Evolutionary conservation across 2,888 invertebrate genomes (phyloP), one percentile per base, ranked within the genome.

Genomic region (Andrena haemorrhoa): DNA sequence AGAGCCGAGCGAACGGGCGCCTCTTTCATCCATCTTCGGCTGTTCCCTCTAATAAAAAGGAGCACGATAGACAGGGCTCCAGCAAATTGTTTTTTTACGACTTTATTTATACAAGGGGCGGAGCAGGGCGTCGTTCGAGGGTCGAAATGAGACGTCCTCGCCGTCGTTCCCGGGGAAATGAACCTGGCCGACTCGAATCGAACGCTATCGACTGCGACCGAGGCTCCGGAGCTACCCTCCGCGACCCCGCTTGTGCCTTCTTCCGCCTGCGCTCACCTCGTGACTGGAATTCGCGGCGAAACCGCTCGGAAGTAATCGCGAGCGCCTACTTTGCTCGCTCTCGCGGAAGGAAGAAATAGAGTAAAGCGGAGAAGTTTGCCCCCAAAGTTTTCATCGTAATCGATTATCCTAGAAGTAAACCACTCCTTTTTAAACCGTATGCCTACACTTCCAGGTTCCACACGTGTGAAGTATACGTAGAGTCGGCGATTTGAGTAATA

Each of bases 1-100:
- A n/a, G 16, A 47, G 72, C 31, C 49, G 75, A 51, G 56, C 33
- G 51, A 33, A 16, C 20, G 16, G 16, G 31, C 12, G 20, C 58
- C 33, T 35, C 58, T 33, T 41, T 41, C 63, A 33, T 64, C 56
- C 53, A 29, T 61, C 26, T 49, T 64, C 71, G n/a, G 47, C 20
- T n/a, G 26, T 53, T 56, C 49, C 73, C 60, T 71, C 69, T 74
- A 73, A 80, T 78, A 83, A 83, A 83, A 63, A 71, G n/a, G 29
- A 41, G 51, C 26, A 56, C 64, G 68, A 53, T 49, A 69, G 64
- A 75, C 68, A 63, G 53, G 56, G 66, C 26, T 20, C 70, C 41
- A 10, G 77, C 75, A 79, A 80, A 85, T 83, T 84, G 84, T 76
- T 81, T 79, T 82, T 85, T 85, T 84, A 85, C 85, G 83, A 71